Conservation (phyloP, 2,888 invertebrate genomes). For the Nomada fucata region DNA sequence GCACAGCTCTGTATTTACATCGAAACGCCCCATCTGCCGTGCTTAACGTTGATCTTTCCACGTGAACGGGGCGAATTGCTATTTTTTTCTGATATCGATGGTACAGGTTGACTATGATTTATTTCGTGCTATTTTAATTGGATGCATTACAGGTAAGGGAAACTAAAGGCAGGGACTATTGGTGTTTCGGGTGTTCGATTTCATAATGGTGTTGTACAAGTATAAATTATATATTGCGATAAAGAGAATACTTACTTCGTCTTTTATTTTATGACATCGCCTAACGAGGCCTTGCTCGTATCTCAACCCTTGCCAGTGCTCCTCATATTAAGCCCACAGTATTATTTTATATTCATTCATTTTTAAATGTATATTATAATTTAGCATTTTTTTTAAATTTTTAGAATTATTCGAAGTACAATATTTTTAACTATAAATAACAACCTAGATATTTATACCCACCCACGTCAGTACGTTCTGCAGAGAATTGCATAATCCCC, state of each 20-base stretch:
- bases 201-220: slow-evolving; percentile 1
- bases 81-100: slow-evolving; percentile 4
- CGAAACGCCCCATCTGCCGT: slow-evolving; percentile 14
- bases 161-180: slow-evolving; percentile 1
- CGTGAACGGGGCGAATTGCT: not conserved
- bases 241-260: not conserved
- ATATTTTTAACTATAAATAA: too few species aligned
- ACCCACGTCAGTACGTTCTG: too few species aligned
- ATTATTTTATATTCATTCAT: too few species aligned
- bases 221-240: not conserved
- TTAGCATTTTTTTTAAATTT: too few species aligned
- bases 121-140: not conserved
- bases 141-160: not conserved
- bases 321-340: too few species aligned
- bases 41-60: slow-evolving; percentile 22
- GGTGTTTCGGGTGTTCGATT: not conserved
- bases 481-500: too few species aligned
- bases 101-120: slow-evolving; percentile 4
- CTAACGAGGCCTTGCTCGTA: not conserved
- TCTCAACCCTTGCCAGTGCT: not conserved
- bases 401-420: too few species aligned
- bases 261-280: not conserved
- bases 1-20: not conserved
- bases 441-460: too few species aligned
- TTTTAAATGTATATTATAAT: too few species aligned